A percentile compares a stretch with the other conserved stretches of the same genome.
Evolutionary conservation across 2,113 vertebrate genomes (phyloP).

Genomic region (Oxygymnocypris stewartii): DNA sequence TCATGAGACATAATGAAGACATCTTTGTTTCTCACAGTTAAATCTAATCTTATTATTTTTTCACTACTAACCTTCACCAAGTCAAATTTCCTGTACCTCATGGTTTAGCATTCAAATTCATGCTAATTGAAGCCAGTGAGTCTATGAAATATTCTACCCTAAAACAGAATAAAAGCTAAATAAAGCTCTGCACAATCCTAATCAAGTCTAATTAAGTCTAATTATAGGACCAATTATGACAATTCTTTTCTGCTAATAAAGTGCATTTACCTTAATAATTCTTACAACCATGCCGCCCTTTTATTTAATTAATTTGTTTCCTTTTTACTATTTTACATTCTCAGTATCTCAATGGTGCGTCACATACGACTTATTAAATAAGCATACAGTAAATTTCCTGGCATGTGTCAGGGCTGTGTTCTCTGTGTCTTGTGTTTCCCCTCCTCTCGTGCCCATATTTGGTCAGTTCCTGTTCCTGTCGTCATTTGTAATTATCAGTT

Average conservation of each 20-base stretch:
- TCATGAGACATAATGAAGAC: slow-evolving; percentile 59
- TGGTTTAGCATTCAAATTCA: background rate
- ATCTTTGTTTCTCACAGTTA: background rate
- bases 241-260: background rate
- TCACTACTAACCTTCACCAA: background rate
- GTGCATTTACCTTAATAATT: background rate
- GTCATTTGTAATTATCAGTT: no score
- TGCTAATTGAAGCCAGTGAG: background rate
- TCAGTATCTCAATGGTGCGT: background rate
- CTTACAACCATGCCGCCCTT: background rate
- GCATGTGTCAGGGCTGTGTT: no score
- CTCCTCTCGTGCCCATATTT: no score
- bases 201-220: background rate
- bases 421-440: no score
- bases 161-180: background rate
- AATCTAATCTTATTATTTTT: background rate
- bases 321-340: background rate
- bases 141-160: background rate
- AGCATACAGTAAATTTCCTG: no score
- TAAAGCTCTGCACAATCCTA: background rate
- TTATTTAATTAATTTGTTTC: background rate
- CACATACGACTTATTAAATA: background rate
- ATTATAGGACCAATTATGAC: background rate
- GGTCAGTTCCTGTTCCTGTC: no score
- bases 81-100: background rate